Conservation (phyloP, 1,140 invertebrate species). For the Drosophila lowei region DNA sequence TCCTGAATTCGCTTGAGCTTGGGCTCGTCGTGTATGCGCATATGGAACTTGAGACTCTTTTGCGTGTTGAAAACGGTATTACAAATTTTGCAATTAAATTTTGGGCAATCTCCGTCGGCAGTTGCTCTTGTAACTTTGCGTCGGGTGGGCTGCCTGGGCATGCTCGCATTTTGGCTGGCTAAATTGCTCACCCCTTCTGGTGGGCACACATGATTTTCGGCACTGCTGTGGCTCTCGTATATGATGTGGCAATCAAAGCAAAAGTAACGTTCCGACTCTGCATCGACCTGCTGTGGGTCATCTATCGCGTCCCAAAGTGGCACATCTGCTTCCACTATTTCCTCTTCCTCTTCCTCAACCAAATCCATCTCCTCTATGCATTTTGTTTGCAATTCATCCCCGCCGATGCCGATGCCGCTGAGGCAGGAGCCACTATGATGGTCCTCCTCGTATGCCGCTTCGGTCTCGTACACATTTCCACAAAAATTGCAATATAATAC, state of each 20-base stretch:
- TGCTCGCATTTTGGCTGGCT: not conserved
- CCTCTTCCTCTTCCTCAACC: slow-evolving; percentile 51
- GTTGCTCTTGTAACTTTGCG: slow-evolving; percentile 18
- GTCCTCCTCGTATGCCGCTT: slow-evolving; percentile 37
- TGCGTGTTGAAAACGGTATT: slow-evolving; percentile 87
- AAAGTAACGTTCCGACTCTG: slow-evolving; percentile 62
- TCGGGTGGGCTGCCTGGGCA: slow-evolving; percentile 18
- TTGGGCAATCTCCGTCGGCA: not conserved
- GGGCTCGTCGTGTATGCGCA: slow-evolving; percentile 86
- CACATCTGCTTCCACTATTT: slow-evolving; percentile 41
- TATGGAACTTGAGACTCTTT: slow-evolving; percentile 86
- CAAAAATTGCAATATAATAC: slow-evolving; percentile 55
- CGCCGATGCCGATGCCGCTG: not conserved
- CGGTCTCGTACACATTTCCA: slow-evolving; percentile 37
- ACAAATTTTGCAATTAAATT: slow-evolving; percentile 85
- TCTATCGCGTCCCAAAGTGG: slow-evolving; percentile 64
- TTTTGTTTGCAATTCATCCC: too few species aligned
- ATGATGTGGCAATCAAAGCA: slow-evolving; percentile 75
- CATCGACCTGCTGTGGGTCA: slow-evolving; percentile 1
- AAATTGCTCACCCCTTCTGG: slow-evolving; percentile 22
- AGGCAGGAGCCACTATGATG: slow-evolving; percentile 24
- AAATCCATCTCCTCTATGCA: slow-evolving; percentile 7
- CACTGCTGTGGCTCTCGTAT: slow-evolving; percentile 60
- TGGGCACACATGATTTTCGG: slow-evolving; percentile 70
- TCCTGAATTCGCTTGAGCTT: slow-evolving; percentile 85